Conservation (phyloP, 2,113 vertebrate species). For the Anthoscopus minutus region DNA sequence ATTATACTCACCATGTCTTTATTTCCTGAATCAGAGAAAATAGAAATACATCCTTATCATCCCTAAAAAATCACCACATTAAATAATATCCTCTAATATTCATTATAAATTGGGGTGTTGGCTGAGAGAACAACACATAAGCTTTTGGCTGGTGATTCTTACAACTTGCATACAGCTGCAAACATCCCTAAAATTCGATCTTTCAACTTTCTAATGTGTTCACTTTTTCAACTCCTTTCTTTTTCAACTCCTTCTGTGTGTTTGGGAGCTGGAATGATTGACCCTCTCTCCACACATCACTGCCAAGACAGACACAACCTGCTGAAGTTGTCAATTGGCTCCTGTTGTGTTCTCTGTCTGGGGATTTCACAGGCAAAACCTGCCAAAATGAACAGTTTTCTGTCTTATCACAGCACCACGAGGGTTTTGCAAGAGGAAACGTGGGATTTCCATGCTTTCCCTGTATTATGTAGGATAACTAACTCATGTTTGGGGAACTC, state of each 20-base stretch:
- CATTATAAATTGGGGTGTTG: background rate
- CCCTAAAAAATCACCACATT: background rate
- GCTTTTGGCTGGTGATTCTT: background rate
- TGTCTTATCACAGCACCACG: background rate
- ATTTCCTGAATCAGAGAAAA: background rate
- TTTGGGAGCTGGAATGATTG: background rate
- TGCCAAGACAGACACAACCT: background rate
- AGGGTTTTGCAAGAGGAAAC: background rate
- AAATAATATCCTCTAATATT: background rate
- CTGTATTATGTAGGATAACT: background rate
- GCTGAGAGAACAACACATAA: background rate
- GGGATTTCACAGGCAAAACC: background rate
- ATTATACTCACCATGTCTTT: background rate
- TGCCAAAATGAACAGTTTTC: background rate
- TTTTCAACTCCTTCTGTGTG: background rate
- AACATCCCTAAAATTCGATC: background rate
- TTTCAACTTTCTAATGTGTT: background rate
- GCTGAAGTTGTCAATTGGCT: background rate
- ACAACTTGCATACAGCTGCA: background rate
- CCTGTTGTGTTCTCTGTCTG: background rate
- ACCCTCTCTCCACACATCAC: background rate
- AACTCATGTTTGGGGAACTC: background rate
- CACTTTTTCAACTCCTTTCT: background rate
- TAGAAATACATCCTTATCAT: background rate
- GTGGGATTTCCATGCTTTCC: background rate